Evolutionary conservation across 1,140 invertebrate species (phyloP).

Genomic region (Rhopalosiphum maidis): DNA sequence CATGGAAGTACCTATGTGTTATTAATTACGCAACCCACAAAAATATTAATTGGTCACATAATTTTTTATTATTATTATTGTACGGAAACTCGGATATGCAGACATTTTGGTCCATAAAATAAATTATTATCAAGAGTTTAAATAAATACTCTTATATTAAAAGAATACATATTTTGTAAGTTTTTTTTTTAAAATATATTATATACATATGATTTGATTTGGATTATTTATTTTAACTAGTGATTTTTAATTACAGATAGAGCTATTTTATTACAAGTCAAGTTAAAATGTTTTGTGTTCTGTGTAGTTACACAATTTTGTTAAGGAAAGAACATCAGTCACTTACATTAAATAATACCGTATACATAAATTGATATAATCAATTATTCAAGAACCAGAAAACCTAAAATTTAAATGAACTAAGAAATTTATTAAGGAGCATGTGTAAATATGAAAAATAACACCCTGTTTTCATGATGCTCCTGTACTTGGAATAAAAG

Average conservation of each 20-base stretch:
- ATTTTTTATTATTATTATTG: background rate
- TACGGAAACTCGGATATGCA: slow-evolving; percentile 27
- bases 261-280: background rate
- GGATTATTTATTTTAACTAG: background rate
- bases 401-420: background rate
- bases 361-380: slow-evolving; percentile 17
- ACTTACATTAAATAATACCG: background rate
- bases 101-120: slow-evolving; percentile 45
- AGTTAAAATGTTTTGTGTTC: background rate
- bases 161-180: slow-evolving; percentile 54
- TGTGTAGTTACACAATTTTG: background rate
- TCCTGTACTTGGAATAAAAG: background rate
- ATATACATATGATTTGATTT: slow-evolving; percentile 14
- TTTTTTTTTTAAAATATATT: slow-evolving; percentile 3
- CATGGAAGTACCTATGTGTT: slow-evolving; percentile 29
- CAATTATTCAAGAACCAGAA: background rate
- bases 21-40: background rate
- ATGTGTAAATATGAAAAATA: slow-evolving; percentile 10
- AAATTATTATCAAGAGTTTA: background rate
- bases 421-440: background rate
- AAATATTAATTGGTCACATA: background rate
- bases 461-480: slow-evolving; percentile 31
- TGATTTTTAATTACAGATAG: background rate
- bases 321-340: slow-evolving; percentile 8
- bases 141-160: slow-evolving; percentile 7